These are phyloP conservation scores for Parotia lawesii DNA, from an alignment of 2,113 vertebrate genomes.

Conservation along the genomic window DNA sequence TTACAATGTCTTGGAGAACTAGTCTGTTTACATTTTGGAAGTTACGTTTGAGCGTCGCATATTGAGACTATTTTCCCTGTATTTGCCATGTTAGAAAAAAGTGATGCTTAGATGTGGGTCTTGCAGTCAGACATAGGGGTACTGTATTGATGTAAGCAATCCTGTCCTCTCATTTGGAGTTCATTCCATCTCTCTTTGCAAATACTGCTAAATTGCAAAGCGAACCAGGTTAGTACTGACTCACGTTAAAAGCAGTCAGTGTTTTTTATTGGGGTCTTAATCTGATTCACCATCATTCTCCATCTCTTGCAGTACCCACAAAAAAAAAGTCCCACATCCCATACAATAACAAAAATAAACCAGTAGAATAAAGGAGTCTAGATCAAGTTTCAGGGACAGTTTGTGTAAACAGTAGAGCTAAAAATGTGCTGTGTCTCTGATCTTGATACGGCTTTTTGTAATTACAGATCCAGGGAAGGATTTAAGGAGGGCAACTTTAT, in stretches of 20 bases:
- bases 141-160: neutral
- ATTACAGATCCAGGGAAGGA: neutral
- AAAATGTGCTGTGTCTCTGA: neutral
- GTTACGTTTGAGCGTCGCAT: neutral
- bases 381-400: neutral
- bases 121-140: neutral
- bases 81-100: neutral
- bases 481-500: neutral
- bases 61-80: neutral
- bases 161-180: neutral
- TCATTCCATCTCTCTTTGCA: rapidly evolving
- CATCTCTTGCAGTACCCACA: neutral
- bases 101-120: neutral
- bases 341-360: neutral
- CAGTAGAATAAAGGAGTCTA: neutral
- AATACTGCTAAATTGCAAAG: neutral
- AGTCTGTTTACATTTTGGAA: neutral
- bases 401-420: neutral
- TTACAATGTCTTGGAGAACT: neutral
- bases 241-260: neutral
- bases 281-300: neutral
- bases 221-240: neutral
- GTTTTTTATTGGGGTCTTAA: neutral
- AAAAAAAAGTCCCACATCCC: neutral
- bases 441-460: neutral